A percentile compares a stretch with the other conserved stretches of the same genome.
These are phyloP conservation scores for Antennarius striatus DNA, from an alignment of 2,113 vertebrate genomes.

Conservation along the genomic window DNA sequence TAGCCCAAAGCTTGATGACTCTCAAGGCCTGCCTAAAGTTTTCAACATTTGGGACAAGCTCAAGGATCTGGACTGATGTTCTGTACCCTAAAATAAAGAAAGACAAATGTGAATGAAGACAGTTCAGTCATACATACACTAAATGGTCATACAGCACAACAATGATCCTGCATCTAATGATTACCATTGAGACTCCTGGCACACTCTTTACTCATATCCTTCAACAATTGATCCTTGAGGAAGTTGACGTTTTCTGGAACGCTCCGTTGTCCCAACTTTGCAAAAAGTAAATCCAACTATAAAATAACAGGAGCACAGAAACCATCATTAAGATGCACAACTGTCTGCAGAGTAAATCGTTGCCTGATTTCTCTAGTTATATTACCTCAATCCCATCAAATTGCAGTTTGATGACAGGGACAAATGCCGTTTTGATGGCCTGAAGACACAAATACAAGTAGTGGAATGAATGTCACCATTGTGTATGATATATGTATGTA, in stretches of 20 bases:
- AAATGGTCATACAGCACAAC: background rate
- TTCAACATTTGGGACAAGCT: constrained; percentile 90
- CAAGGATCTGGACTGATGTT: constrained; percentile 92
- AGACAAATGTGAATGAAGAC: background rate
- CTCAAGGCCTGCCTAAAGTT: constrained; percentile 92
- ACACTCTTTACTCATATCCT: constrained; percentile 88
- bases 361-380: background rate
- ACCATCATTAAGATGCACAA: background rate
- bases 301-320: constrained; percentile 33
- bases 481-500: too few species aligned
- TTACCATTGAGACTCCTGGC: constrained; percentile 92
- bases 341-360: background rate
- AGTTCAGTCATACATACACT: background rate
- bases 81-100: constrained; percentile 83
- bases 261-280: constrained; percentile 86
- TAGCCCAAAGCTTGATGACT: constrained; percentile 94
- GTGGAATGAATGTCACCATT: background rate
- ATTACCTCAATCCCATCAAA: constrained; percentile 92
- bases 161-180: background rate
- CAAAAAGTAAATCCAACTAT: constrained; percentile 94
- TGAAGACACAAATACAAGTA: constrained; percentile 32
- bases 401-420: constrained; percentile 90
- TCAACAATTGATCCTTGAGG: constrained; percentile 85
- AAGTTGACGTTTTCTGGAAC: constrained; percentile 90
- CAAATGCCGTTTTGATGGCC: constrained; percentile 90